Conservation (phyloP, 2,113 vertebrate genomes). For the Elanus axillaris region DNA sequence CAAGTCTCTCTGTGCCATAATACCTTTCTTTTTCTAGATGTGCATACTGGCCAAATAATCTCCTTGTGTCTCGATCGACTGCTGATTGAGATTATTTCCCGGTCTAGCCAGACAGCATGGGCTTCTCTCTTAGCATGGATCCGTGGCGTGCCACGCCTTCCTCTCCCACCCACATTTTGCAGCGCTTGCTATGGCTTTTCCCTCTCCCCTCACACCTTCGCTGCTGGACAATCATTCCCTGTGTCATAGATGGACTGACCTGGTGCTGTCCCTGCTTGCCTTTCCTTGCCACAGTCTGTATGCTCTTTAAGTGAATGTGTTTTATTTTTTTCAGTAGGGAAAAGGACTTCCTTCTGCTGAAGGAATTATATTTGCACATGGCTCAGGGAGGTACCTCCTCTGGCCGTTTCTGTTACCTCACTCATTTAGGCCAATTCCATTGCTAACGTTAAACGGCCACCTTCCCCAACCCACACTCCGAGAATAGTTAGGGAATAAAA, state of each 20-base stretch:
- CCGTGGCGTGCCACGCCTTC: not conserved
- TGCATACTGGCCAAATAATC: conserved; percentile 53
- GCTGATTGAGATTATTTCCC: not conserved
- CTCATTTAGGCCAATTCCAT: conserved; percentile 66
- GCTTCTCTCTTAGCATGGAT: not conserved
- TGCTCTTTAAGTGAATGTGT: conserved; percentile 46
- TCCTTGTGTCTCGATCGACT: not conserved
- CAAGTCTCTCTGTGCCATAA: conserved; percentile 59
- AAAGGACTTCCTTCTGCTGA: conserved; percentile 47
- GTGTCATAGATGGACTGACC: conserved; percentile 32
- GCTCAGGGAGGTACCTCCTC: conserved; percentile 54
- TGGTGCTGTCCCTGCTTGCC: conserved; percentile 35
- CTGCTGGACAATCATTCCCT: conserved; percentile 58
- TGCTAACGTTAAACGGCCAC: conserved; percentile 49
- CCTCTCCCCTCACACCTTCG: not conserved
- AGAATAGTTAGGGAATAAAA: not conserved
- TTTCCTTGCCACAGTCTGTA: conserved; percentile 45
- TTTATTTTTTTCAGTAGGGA: conserved; percentile 13
- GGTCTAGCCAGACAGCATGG: not conserved
- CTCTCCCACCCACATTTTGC: not conserved
- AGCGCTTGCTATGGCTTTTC: not conserved
- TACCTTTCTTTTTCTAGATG: not conserved
- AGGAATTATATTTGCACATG: conserved; percentile 70
- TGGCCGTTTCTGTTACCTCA: conserved; percentile 77
- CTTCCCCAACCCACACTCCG: not conserved